A percentile compares a stretch with the other conserved stretches of the same genome.
These are phyloP conservation scores for Pteropus rufus DNA, from an alignment of 2,797 vertebrate genomes.

Conservation along the genomic window DNA sequence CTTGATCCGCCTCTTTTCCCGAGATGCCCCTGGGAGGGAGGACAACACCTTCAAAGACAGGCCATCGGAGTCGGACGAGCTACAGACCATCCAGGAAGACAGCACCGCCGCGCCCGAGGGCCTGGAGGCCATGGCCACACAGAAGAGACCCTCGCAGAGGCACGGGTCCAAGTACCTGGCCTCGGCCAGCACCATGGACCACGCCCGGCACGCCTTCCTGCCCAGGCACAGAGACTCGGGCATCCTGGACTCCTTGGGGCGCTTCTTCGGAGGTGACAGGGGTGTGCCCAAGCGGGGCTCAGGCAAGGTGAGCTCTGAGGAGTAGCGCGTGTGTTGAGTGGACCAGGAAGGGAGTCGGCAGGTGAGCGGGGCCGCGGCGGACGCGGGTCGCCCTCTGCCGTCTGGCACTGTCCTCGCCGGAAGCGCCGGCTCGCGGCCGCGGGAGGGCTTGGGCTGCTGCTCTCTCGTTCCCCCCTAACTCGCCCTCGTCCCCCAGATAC, in stretches of 20 bases:
- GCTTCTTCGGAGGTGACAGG: conserved; percentile 96
- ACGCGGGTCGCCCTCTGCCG: too few relatives aligned
- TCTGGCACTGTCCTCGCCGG: conserved; percentile 28
- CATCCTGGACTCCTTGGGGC: conserved; percentile 96
- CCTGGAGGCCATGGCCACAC: conserved; percentile 91
- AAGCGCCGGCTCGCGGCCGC: neutral
- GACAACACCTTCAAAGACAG: conserved; percentile 99
- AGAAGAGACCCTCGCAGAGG: conserved; percentile 90
- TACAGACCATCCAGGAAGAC: conserved; percentile 98
- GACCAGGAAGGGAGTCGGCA: conserved; percentile 43
- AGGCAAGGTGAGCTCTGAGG: conserved; percentile 95
- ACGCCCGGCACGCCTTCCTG: conserved; percentile 86
- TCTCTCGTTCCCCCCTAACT: neutral
- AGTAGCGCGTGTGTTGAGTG: conserved; percentile 62
- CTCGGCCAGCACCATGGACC: conserved; percentile 93
- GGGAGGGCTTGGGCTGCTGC: neutral
- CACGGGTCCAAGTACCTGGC: conserved; percentile 91
- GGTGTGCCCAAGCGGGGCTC: conserved; percentile 93
- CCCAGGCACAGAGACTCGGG: conserved; percentile 93
- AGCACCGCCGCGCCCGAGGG: conserved; percentile 89
- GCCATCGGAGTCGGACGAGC: conserved; percentile 98
- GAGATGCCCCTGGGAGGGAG: conserved; percentile 98
- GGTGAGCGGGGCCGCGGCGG: neutral
- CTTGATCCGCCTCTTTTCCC: conserved; percentile 99
- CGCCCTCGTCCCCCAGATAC: neutral